Evolutionary conservation across 2,113 vertebrate genomes (phyloP), one percentile per base, ranked within the genome.

Genomic region (Ptilonorhynchus violaceus): DNA sequence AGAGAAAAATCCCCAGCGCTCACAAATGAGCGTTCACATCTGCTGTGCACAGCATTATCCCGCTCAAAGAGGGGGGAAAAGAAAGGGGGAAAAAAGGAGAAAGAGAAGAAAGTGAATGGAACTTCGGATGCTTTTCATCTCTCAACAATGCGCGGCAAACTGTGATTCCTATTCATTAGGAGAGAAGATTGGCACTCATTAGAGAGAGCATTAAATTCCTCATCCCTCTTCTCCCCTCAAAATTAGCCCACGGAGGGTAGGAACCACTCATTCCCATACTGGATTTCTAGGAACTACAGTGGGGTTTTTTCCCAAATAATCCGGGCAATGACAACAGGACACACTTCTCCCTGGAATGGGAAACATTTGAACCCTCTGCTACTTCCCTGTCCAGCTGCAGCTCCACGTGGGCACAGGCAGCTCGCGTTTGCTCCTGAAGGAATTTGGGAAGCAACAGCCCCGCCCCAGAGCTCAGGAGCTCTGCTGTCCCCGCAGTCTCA

Each of bases 161-260:
- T 92, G 96, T 85, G 94, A 96, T 89, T 94, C 89, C 93, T 95
- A 94, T 96, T 97, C 96, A 97, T 97, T 97, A 96, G 50, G 80
- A 23, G 74, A 28, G 44, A 92, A 96, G 93, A 94, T 47, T 96
- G 97, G 95, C 96, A 89, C 95, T 95, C 96, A 94, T 97, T 96
- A 96, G 82, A 84, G 83, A 37, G 46, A 73, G 92, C 90, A 97
- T 96, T 96, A 96, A 94, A 91, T 84, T 88, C 80, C 75, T 95
- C 91, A 85, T 96, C 92, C 87, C 91, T 93, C 83, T 83, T 80
- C 93, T 95, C 80, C 83, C 59, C 88, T 94, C 94, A 89, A 89
- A 97, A 97, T 97, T 94, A 96, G 95, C 85, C 95, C 94, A 89
- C 84, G 70, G 96, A 96, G 96, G 77, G 92, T 88, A 92, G 30